These are phyloP conservation scores for Holacanthella duospinosa DNA, from an alignment of 2,888 invertebrate genomes.

Conservation along the genomic window DNA sequence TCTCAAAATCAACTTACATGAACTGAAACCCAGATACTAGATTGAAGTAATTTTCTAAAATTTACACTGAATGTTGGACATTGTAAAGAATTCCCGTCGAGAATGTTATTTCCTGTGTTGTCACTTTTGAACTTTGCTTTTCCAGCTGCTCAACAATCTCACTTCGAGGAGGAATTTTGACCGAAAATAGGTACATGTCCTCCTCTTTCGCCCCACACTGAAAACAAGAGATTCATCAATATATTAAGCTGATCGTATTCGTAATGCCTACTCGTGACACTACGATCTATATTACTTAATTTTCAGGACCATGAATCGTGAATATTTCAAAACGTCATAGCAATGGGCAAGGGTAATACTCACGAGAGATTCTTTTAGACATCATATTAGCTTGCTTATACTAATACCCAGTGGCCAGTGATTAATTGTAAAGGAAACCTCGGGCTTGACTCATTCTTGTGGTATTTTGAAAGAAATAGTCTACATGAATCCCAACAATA, in stretches of 20 bases:
- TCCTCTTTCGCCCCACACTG: slow-evolving; percentile 16
- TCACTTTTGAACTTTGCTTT: slow-evolving; percentile 11
- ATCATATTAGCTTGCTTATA: too few species aligned
- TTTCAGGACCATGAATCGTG: too few species aligned
- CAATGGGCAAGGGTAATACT: too few species aligned
- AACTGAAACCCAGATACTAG: too few species aligned
- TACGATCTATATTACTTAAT: neutral
- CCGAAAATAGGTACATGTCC: slow-evolving; percentile 16
- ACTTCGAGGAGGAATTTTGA: slow-evolving; percentile 23
- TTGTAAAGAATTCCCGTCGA: slow-evolving; percentile 21
- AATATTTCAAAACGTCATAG: too few species aligned
- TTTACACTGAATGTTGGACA: slow-evolving; percentile 22
- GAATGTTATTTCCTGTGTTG: slow-evolving; percentile 14
- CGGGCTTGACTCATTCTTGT: too few species aligned
- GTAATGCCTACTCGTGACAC: too few species aligned
- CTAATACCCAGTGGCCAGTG: too few species aligned
- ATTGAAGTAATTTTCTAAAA: neutral
- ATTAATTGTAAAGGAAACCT: too few species aligned
- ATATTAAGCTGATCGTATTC: neutral
- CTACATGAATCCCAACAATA: too few species aligned
- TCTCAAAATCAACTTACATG: neutral
- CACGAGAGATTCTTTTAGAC: too few species aligned
- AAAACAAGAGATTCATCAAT: neutral
- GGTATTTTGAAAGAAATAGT: too few species aligned
- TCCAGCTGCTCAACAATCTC: slow-evolving; percentile 19